Evolutionary conservation across 1,140 invertebrate genomes (phyloP).

Genomic region (Drosophila miranda): DNA sequence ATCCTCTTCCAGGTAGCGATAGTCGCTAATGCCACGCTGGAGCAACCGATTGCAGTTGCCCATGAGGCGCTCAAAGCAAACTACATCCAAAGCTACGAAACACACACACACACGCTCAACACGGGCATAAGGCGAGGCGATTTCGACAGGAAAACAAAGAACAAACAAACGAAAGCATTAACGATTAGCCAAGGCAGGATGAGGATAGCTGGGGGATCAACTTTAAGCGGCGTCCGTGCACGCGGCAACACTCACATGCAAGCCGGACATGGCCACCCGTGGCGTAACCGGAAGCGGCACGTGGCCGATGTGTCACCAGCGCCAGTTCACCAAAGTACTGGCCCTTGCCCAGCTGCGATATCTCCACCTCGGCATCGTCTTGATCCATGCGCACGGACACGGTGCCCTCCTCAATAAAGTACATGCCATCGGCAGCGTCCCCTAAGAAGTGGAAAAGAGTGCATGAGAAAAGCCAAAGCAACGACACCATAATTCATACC

Average conservation of each 20-base stretch:
- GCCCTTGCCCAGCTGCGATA: constrained; percentile 88
- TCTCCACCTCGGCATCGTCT: constrained; percentile 91
- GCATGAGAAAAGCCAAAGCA: not conserved
- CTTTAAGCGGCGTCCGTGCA: constrained; percentile 19
- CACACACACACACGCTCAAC: constrained; percentile 30
- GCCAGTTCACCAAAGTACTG: constrained; percentile 98
- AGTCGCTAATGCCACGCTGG: constrained; percentile 70
- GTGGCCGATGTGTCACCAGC: constrained; percentile 96
- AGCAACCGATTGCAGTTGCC: constrained; percentile 70
- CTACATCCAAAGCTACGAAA: constrained; percentile 66
- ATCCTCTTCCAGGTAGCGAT: constrained; percentile 77
- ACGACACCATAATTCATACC: constrained; percentile 45
- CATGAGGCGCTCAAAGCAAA: constrained; percentile 79
- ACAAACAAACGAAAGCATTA: constrained; percentile 65
- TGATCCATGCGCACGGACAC: constrained; percentile 92
- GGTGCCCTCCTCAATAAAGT: constrained; percentile 96
- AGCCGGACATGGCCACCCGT: constrained; percentile 89
- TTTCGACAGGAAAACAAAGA: constrained; percentile 45
- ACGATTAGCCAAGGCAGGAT: constrained; percentile 46
- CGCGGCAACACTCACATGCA: constrained; percentile 89
- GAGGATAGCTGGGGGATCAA: constrained; percentile 35
- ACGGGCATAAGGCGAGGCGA: constrained; percentile 38
- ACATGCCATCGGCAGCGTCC: constrained; percentile 97
- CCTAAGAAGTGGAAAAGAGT: constrained; percentile 83
- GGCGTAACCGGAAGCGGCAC: constrained; percentile 96